Conservation (phyloP, 2,113 vertebrate species). For the Erythrocebus patas region DNA sequence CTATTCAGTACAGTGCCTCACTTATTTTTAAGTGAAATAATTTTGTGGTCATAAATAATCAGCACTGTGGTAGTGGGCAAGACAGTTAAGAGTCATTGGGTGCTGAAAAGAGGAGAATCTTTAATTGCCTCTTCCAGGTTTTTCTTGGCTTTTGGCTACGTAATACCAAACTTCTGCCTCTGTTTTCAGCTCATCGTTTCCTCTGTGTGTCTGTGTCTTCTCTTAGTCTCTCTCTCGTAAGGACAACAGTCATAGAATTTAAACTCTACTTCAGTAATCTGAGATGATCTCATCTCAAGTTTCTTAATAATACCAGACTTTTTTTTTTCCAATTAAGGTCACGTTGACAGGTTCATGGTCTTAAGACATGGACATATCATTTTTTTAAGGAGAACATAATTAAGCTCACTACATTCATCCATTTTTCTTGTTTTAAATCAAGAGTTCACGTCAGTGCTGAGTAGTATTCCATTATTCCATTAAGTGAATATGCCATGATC, state of each 20-base stretch:
- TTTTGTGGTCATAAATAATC: not conserved
- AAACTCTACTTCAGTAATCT: not conserved
- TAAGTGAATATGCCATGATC: not conserved
- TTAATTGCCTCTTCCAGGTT: not conserved
- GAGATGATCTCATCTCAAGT: not conserved
- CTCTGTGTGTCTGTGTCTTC: not conserved
- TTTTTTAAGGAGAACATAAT: accelerated
- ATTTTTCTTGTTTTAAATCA: not conserved
- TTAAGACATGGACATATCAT: not conserved
- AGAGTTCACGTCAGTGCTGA: not conserved
- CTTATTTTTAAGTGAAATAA: not conserved
- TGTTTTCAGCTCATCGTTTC: not conserved
- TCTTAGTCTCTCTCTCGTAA: not conserved
- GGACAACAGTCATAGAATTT: not conserved
- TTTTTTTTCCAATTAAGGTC: not conserved
- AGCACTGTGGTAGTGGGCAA: not conserved
- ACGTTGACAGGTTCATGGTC: not conserved
- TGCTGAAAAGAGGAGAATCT: not conserved
- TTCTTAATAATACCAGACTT: not conserved
- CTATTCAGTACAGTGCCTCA: too few species aligned
- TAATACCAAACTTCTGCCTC: not conserved
- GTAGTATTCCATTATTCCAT: not conserved
- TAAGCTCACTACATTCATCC: not conserved
- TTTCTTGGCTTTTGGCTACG: not conserved
- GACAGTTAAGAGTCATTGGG: not conserved